Percentiles rank a stretch among this genome's conserved stretches.
Conservation (phyloP, 2,113 vertebrate genomes). For the Dasyornis broadbenti region DNA sequence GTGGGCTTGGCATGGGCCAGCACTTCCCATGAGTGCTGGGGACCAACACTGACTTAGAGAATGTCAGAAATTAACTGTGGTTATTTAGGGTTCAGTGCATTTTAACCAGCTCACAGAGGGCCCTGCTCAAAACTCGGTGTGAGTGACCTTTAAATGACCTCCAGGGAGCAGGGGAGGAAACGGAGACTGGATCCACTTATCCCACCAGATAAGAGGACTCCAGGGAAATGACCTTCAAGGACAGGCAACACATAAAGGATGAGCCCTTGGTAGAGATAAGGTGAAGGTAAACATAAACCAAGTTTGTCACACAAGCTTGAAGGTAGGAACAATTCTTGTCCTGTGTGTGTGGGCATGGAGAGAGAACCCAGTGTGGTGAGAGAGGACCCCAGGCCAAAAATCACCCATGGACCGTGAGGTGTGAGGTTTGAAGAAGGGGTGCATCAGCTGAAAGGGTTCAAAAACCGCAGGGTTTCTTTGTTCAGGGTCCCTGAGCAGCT, state of each 20-base stretch:
- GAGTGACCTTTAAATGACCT: not conserved
- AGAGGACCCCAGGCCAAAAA: not conserved
- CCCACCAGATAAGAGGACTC: not conserved
- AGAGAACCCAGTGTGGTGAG: not conserved
- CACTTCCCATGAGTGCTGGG: not conserved
- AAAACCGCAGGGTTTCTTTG: not conserved
- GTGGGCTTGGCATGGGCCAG: accelerated
- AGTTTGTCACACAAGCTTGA: not conserved
- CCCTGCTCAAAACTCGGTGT: not conserved
- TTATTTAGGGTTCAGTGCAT: not conserved
- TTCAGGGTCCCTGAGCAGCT: not conserved
- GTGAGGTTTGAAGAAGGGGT: not conserved
- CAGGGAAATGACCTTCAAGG: not conserved
- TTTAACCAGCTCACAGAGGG: not conserved
- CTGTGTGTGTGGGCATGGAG: not conserved
- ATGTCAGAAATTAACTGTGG: not conserved
- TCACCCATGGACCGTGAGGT: no score
- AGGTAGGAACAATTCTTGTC: not conserved
- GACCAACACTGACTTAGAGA: not conserved
- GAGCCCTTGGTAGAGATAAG: not conserved
- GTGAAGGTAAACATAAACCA: not conserved
- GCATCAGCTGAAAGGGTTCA: not conserved
- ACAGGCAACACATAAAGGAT: not conserved
- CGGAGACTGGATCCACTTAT: not conserved
- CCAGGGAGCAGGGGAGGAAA: not conserved